phyloP scores from a whole-genome alignment of 2,113 vertebrate species.

The Pardalotus punctatus region DNA sequence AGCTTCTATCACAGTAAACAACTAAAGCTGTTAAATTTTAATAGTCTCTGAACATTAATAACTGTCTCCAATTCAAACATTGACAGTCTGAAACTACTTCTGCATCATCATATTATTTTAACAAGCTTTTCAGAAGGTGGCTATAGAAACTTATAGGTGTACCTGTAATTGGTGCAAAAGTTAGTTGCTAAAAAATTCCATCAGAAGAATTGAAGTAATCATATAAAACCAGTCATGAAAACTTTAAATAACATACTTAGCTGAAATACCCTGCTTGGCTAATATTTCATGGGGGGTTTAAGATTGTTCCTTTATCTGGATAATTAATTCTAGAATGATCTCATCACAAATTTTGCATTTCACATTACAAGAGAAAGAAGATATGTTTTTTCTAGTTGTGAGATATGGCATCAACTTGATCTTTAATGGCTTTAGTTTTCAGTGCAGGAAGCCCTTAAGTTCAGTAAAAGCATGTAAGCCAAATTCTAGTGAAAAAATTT shows the following conservation, averaged over 20 bases:
- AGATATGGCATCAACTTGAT: not conserved
- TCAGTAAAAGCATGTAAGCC: not conserved
- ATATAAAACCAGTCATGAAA: not conserved
- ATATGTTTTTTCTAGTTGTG: not conserved
- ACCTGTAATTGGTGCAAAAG: not conserved
- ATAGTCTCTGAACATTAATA: not conserved
- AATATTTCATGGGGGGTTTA: not conserved
- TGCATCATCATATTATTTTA: not conserved
- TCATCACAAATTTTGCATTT: not conserved
- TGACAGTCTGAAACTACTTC: not conserved
- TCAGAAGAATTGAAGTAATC: not conserved
- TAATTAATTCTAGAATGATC: not conserved
- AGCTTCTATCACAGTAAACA: not conserved
- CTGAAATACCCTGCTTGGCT: not conserved
- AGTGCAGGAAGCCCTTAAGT: not conserved
- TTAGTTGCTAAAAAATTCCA: not conserved
- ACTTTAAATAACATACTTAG: not conserved
- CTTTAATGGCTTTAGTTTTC: not conserved
- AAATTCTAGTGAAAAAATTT: not conserved
- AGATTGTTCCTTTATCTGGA: not conserved
- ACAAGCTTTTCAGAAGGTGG: not conserved
- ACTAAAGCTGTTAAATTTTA: not conserved
- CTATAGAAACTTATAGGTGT: not conserved
- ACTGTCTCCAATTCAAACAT: not conserved
- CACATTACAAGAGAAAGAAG: not conserved